phyloP scores from a whole-genome alignment of 2,888 invertebrate species.

The Metopia argyrocephala region DNA sequence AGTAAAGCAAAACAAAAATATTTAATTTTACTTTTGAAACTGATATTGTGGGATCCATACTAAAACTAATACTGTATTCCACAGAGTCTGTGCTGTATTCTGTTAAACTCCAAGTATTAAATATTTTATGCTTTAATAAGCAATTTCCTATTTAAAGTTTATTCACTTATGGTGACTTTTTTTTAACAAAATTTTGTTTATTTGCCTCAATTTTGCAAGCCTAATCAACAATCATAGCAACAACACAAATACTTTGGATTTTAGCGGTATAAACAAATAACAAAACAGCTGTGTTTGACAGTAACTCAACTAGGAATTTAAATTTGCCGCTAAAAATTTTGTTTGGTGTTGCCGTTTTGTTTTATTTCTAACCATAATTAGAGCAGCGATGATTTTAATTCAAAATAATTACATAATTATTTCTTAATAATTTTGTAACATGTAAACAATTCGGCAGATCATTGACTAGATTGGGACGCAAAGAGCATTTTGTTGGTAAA shows the following conservation, averaged over 20 bases:
- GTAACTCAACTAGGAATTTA: conserved; percentile 20
- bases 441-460: too few species aligned
- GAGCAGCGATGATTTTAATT: too few species aligned
- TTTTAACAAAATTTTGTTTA: not conserved
- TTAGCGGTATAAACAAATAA: conserved; percentile 54
- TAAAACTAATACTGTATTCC: conserved; percentile 3
- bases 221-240: not conserved
- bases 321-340: conserved; percentile 38
- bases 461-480: too few species aligned
- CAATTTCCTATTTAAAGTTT: conserved; percentile 71
- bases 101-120: too few species aligned
- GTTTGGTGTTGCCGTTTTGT: too few species aligned
- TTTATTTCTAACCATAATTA: too few species aligned
- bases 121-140: conserved; percentile 70
- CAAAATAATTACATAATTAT: too few species aligned
- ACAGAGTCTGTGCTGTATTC: too few species aligned
- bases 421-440: too few species aligned
- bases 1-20: not conserved
- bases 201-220: not conserved
- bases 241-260: conserved; percentile 46
- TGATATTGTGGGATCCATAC: conserved; percentile 79
- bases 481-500: too few species aligned
- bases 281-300: conserved; percentile 50
- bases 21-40: conserved; percentile 79
- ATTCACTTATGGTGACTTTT: conserved; percentile 63